A percentile compares a stretch with the other conserved stretches of the same genome.
Evolutionary conservation across 2,113 vertebrate genomes (phyloP).

Genomic region (Ploceus nigricollis): DNA sequence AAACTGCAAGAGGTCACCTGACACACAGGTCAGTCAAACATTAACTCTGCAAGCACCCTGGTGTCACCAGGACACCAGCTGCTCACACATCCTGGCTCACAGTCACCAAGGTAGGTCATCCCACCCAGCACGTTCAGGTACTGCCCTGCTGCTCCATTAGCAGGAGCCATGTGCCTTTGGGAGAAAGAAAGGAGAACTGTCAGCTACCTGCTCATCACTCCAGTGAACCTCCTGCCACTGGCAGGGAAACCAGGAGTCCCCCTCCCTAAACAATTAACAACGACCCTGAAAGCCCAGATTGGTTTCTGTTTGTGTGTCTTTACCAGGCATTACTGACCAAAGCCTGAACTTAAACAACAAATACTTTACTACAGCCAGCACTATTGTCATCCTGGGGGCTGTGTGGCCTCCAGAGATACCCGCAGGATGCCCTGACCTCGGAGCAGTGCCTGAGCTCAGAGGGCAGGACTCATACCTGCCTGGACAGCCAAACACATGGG

Average conservation of each 20-base stretch:
- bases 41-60: neutral
- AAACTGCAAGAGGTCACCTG: conserved; percentile 1
- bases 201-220: neutral
- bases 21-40: conserved; percentile 2
- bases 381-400: neutral
- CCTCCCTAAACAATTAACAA: neutral
- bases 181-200: neutral
- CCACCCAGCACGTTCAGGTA: neutral
- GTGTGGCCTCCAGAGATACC: neutral
- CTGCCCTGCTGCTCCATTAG: neutral
- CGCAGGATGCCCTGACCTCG: neutral
- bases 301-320: neutral
- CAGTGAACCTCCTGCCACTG: neutral
- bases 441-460: neutral
- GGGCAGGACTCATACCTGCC: neutral
- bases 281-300: neutral
- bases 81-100: neutral
- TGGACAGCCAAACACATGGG: neutral
- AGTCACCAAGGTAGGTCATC: neutral
- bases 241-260: neutral
- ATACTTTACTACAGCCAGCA: neutral
- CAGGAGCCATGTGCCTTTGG: neutral
- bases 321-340: neutral
- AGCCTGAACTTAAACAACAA: neutral
- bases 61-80: neutral